A percentile compares a stretch with the other conserved stretches of the same genome.
phyloP scores from a whole-genome alignment of 2,888 invertebrate species.

The Lycophotia porphyrea region DNA sequence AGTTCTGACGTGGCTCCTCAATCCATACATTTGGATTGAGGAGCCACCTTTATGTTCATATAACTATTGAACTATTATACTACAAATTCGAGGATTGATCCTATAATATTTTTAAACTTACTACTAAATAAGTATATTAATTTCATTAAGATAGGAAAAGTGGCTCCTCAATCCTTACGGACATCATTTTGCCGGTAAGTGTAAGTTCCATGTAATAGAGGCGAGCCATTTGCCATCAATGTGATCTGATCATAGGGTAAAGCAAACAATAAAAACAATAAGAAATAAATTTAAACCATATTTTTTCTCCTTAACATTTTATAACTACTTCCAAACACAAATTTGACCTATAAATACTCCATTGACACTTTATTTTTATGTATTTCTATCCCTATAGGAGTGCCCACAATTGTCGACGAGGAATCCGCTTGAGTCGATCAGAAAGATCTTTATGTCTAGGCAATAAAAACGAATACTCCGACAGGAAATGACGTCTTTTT shows the following conservation, averaged over 20 bases:
- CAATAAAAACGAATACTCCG: not conserved
- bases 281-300: constrained; percentile 10
- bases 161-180: too few species aligned
- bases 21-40: too few species aligned
- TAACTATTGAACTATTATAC: too few species aligned
- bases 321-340: constrained; percentile 1
- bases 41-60: too few species aligned
- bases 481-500: not conserved
- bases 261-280: not conserved
- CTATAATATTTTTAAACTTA: too few species aligned
- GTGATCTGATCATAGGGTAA: not conserved
- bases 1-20: too few species aligned
- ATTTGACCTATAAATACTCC: not conserved
- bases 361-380: not conserved
- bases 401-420: not conserved
- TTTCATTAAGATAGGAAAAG: too few species aligned
- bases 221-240: too few species aligned
- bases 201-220: too few species aligned
- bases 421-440: not conserved
- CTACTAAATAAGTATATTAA: too few species aligned
- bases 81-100: too few species aligned
- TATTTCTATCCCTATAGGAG: not conserved
- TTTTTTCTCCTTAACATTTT: constrained; percentile 32
- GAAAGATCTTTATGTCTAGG: not conserved
- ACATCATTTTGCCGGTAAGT: too few species aligned